Percentiles rank a stretch among this genome's conserved stretches.
These are phyloP conservation scores for Odontamblyopus rebecca DNA, from an alignment of 2,797 vertebrate genomes.

Conservation along the genomic window DNA sequence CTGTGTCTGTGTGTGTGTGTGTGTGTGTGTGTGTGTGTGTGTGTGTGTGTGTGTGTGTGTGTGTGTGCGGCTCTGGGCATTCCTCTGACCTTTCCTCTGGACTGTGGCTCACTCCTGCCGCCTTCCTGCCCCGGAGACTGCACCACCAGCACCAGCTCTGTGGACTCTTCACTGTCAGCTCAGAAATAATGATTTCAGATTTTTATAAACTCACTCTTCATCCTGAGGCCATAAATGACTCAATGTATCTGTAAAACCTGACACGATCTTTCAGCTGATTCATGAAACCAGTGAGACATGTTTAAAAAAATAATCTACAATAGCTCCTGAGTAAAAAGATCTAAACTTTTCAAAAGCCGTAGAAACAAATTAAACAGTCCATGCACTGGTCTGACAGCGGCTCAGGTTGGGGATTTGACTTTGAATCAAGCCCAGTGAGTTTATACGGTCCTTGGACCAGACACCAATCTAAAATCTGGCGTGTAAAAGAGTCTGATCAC, in stretches of 20 bases:
- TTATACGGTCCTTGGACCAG: too few species aligned
- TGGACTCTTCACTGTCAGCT: background rate
- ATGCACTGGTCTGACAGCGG: too few species aligned
- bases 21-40: too few species aligned
- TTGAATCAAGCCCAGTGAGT: too few species aligned
- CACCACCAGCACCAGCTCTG: background rate
- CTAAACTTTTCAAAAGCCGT: background rate
- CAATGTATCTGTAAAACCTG: slow-evolving; percentile 15
- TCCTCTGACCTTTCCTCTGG: slow-evolving; percentile 53
- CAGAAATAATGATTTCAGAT: background rate
- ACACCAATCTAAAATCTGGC: too few species aligned
- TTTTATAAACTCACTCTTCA: slow-evolving; percentile 18
- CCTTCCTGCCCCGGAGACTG: slow-evolving; percentile 33
- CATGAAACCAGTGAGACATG: background rate
- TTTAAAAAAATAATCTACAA: background rate
- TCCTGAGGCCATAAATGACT: slow-evolving; percentile 10
- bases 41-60: too few species aligned
- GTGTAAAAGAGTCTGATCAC: too few species aligned
- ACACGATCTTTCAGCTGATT: background rate
- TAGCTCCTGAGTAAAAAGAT: slow-evolving; percentile 24
- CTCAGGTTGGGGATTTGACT: too few species aligned
- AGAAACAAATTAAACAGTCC: too few species aligned
- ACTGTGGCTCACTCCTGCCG: slow-evolving; percentile 30
- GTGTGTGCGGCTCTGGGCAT: slow-evolving; percentile 34
- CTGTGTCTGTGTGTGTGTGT: slow-evolving; percentile 12